Percentiles rank a stretch among this genome's conserved stretches.
Conservation (phyloP, 1,140 invertebrate species). For the Microvelia longipes region DNA sequence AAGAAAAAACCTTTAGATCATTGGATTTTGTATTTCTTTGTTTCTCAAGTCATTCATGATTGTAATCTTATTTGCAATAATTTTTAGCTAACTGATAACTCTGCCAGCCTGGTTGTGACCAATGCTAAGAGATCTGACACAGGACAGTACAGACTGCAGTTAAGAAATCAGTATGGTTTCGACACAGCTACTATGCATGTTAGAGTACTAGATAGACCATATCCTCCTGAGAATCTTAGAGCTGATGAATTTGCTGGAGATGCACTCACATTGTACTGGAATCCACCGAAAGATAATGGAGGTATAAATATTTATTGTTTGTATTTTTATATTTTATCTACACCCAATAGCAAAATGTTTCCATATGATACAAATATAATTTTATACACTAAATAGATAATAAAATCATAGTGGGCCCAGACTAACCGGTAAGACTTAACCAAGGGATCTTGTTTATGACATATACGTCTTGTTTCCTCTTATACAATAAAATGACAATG, state of each 20-base stretch:
- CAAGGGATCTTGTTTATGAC: too few species aligned
- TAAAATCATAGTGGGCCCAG: too few species aligned
- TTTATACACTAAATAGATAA: too few species aligned
- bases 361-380: too few species aligned
- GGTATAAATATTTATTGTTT: too few species aligned
- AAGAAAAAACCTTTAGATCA: too few species aligned
- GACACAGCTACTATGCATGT: slow-evolving; percentile 90
- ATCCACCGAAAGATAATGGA: slow-evolving; percentile 87
- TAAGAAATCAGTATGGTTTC: slow-evolving; percentile 87
- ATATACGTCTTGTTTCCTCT: too few species aligned
- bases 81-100: slow-evolving; percentile 60
- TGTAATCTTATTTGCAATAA: neutral
- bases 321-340: too few species aligned
- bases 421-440: too few species aligned
- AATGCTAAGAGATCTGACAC: slow-evolving; percentile 80
- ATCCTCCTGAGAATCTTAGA: slow-evolving; percentile 67
- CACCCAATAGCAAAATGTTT: too few species aligned
- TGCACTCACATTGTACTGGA: slow-evolving; percentile 87
- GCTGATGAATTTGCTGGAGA: slow-evolving; percentile 92
- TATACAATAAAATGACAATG: too few species aligned
- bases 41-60: neutral
- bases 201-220: slow-evolving; percentile 79
- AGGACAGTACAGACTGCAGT: slow-evolving; percentile 79
- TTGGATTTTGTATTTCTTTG: too few species aligned
- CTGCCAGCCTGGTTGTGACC: slow-evolving; percentile 73